Evolutionary conservation across 2,113 vertebrate genomes (phyloP).

Genomic region (Archilochus colubris): DNA sequence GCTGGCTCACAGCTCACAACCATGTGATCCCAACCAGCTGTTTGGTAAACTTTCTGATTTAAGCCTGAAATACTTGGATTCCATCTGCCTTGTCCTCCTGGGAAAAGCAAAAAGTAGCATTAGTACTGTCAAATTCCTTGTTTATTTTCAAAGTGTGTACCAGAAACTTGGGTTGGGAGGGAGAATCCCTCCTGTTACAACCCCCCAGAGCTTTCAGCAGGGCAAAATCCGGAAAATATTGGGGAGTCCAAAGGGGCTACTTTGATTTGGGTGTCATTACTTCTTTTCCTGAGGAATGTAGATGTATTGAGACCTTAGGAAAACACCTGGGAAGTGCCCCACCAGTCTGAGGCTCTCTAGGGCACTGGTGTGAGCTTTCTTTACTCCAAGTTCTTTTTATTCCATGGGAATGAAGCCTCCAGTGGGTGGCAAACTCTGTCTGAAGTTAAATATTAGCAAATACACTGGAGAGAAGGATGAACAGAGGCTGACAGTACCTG

Average conservation of each 20-base stretch:
- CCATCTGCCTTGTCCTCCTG: neutral
- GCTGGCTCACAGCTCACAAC: slow-evolving; percentile 6
- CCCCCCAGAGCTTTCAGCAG: neutral
- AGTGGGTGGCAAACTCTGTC: neutral
- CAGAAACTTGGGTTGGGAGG: neutral
- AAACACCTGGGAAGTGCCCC: neutral
- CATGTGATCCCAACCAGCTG: slow-evolving; percentile 8
- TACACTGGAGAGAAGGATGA: neutral
- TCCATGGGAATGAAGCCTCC: neutral
- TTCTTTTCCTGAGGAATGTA: neutral
- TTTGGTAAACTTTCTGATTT: neutral
- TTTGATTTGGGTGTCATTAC: neutral
- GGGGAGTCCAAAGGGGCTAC: accelerated
- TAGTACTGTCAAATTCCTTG: neutral
- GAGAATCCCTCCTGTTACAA: neutral
- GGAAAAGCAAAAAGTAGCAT: neutral
- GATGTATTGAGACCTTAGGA: neutral
- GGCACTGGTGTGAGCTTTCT: neutral
- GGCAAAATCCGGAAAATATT: neutral
- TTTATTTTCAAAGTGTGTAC: neutral
- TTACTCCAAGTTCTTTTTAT: neutral
- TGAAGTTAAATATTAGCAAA: neutral
- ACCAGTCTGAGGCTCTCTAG: neutral
- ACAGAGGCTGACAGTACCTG: neutral
- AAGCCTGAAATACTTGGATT: neutral